Conservation (phyloP, 2,797 vertebrate genomes). For the Xenentodon cancila region DNA sequence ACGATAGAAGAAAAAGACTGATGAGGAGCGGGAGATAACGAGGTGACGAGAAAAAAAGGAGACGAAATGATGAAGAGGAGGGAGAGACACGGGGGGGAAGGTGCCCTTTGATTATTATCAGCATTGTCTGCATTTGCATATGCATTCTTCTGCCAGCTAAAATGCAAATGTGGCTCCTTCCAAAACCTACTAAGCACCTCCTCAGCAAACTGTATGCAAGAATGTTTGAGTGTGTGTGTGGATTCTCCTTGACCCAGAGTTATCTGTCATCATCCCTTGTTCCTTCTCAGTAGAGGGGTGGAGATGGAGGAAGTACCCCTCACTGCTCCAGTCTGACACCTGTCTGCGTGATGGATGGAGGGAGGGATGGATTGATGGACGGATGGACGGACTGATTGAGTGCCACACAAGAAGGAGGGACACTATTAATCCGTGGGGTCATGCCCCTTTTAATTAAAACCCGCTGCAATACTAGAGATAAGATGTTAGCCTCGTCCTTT, state of each 20-base stretch:
- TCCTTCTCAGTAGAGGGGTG: conserved; percentile 60
- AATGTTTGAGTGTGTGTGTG: conserved; percentile 13
- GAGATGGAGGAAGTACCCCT: conserved; percentile 69
- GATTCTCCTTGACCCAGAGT: conserved; percentile 71
- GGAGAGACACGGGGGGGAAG: conserved; percentile 50
- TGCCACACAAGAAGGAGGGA: conserved; percentile 53
- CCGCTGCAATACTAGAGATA: conserved; percentile 30
- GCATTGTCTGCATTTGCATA: conserved; percentile 90
- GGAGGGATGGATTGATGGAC: conserved; percentile 62
- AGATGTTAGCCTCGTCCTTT: conserved; percentile 37
- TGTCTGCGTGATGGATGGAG: conserved; percentile 69
- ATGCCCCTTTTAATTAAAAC: conserved; percentile 71
- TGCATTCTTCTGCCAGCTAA: conserved; percentile 83
- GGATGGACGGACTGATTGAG: conserved; percentile 65
- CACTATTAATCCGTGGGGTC: conserved; percentile 70
- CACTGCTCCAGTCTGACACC: conserved; percentile 66
- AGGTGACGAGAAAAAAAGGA: conserved; percentile 40
- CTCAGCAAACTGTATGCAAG: conserved; percentile 59
- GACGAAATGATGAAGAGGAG: conserved; percentile 38
- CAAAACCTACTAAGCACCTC: conserved; percentile 63
- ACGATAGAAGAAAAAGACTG: conserved; percentile 40
- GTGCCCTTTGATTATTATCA: conserved; percentile 87
- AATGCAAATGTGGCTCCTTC: conserved; percentile 86
- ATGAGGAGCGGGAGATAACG: conserved; percentile 46
- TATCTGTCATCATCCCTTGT: conserved; percentile 76